A percentile compares a stretch with the other conserved stretches of the same genome.
These are phyloP conservation scores for Tapirus terrestris DNA, from an alignment of 2,113 vertebrate species.

Conservation along the genomic window DNA sequence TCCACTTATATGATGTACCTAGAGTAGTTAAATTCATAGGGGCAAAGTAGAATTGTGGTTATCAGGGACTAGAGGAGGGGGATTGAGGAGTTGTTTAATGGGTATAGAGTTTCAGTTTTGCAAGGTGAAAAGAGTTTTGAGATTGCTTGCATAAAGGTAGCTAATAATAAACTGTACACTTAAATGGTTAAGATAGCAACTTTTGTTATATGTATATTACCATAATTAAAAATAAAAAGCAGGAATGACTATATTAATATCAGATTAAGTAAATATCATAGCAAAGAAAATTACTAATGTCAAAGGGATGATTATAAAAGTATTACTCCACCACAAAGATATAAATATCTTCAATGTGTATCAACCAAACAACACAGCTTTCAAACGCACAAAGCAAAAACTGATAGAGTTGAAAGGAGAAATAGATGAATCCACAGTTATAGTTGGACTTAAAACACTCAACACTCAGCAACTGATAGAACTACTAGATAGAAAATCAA, in stretches of 20 bases:
- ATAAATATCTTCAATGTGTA: not conserved
- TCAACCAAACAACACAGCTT: not conserved
- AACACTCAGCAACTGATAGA: not conserved
- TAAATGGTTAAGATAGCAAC: not conserved
- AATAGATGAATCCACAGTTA: not conserved
- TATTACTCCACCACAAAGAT: not conserved
- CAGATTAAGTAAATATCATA: not conserved
- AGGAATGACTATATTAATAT: not conserved
- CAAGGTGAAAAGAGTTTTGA: not conserved
- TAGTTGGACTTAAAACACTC: not conserved
- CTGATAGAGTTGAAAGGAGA: not conserved
- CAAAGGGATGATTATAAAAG: not conserved
- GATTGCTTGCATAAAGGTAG: not conserved
- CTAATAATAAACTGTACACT: not conserved
- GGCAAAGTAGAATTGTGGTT: not conserved
- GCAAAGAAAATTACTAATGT: not conserved
- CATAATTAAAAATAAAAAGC: not conserved
- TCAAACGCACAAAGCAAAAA: not conserved
- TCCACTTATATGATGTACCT: not conserved
- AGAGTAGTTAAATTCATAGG: not conserved
- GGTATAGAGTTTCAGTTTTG: not conserved
- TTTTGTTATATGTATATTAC: not conserved
- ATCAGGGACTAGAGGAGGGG: not conserved
- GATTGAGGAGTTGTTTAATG: not conserved
- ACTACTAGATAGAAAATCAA: not conserved